Evolutionary conservation across 2,113 vertebrate species (phyloP), one percentile per base, ranked within the genome.

Genomic region (Nerophis ophidion): DNA sequence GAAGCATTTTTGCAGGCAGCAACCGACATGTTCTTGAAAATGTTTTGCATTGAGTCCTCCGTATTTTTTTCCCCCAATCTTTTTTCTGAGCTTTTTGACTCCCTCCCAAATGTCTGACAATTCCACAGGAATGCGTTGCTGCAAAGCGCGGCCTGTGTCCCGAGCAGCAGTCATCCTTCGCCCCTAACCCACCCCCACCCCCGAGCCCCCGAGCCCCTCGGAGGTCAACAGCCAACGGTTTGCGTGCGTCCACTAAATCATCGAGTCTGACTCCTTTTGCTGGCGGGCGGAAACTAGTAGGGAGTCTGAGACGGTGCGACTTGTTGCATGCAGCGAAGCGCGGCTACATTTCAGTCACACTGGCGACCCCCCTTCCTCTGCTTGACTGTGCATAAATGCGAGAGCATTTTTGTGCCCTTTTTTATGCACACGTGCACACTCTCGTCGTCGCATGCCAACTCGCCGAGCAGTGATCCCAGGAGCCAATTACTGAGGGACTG

Each of bases 401-500:
- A 0, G 38, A 49, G 66, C 68, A 66, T 36, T 54, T 48, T 55
- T 45, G 44, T 15, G 48, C 63, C 48, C 68, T 71, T 71, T 26
- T 72, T 68, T 75, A 12, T 61, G 63, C 9, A 17, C 47, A 6
- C 5, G 44, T 33, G 16, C 26, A 8, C 48, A 3, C 48, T n/a
- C 57, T 49, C 63, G 71, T 63, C 61, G 8, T 66, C 61, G 57
- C 59, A 67, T 70, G 48, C 52, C 8, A 1, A 26, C 68, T 54
- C n/a, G 50, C 69, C 75, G 60, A 54, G 67, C 68, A 55, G 69
- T 75, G 62, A 74, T 85, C 79, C 71, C 81, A 50, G 63, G 65
- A 70, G 69, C 67, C 84, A 85, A 85, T 86, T 85, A 85, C 17
- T 45, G 58, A n/a, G 38, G 57, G 57, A 72, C 71, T 68, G 58